These are phyloP conservation scores for Centropyge bicolor DNA, from an alignment of 2,797 vertebrate genomes.

Conservation along the genomic window DNA sequence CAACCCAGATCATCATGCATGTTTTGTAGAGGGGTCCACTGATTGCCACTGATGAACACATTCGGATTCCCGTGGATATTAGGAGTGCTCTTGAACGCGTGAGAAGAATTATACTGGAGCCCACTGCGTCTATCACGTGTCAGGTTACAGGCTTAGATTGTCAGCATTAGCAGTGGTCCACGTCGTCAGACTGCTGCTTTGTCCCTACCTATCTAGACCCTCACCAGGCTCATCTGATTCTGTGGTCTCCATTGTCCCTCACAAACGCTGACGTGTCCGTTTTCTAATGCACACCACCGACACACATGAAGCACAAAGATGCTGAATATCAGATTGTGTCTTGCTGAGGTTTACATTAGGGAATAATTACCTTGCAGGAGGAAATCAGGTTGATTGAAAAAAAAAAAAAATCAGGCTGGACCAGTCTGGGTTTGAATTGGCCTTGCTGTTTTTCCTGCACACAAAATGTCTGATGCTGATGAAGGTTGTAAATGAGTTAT, in stretches of 20 bases:
- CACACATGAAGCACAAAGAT: neutral
- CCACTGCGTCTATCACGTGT: slow-evolving; percentile 27
- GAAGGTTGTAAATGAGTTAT: neutral
- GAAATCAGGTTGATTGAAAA: neutral
- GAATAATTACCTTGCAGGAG: slow-evolving; percentile 5
- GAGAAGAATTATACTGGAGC: slow-evolving; percentile 27
- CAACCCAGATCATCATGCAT: slow-evolving; percentile 44
- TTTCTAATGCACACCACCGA: slow-evolving; percentile 2
- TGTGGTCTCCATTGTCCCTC: slow-evolving; percentile 1
- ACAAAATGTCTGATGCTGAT: neutral
- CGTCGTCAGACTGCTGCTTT: neutral
- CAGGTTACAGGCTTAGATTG: slow-evolving; percentile 31
- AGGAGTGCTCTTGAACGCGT: slow-evolving; percentile 36
- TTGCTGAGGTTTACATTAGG: neutral
- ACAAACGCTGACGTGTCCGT: slow-evolving; percentile 15
- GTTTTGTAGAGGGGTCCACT: slow-evolving; percentile 21
- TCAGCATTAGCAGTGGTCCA: slow-evolving; percentile 38
- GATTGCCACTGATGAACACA: slow-evolving; percentile 61
- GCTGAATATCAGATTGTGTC: neutral
- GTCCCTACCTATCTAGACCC: neutral
- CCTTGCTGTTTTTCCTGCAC: neutral
- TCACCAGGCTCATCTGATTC: slow-evolving; percentile 11
- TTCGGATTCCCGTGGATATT: slow-evolving; percentile 44
- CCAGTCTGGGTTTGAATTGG: neutral
- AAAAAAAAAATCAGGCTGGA: neutral